phyloP scores from a whole-genome alignment of 2,888 invertebrate genomes.

The Patella ulyssiponensis region DNA sequence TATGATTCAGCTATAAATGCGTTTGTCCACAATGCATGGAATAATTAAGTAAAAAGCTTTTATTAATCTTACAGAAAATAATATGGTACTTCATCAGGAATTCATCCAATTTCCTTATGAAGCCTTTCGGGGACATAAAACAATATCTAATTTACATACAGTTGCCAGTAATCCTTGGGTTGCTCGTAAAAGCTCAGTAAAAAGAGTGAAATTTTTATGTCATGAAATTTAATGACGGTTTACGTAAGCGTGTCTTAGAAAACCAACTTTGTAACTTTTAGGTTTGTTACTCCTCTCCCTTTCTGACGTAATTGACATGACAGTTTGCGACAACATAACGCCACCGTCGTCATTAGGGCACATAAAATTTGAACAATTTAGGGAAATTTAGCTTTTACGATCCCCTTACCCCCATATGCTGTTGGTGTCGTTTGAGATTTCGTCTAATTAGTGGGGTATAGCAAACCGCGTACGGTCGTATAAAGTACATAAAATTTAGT shows the following conservation, averaged over 20 bases:
- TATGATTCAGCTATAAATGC: too few relatives aligned
- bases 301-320: conserved; percentile 12
- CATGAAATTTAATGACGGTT: conserved; percentile 3
- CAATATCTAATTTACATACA: conserved; percentile 11
- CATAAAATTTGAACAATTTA: conserved; percentile 4
- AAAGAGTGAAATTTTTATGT: conserved; percentile 13
- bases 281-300: neutral
- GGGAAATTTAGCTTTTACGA: conserved; percentile 3
- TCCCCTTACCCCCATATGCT: neutral
- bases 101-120: neutral
- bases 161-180: conserved; percentile 3
- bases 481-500: conserved; percentile 9
- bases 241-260: conserved; percentile 7
- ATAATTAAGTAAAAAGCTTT: conserved; percentile 11
- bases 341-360: conserved; percentile 8
- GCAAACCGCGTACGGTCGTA: neutral
- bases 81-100: conserved; percentile 4
- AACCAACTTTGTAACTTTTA: conserved; percentile 2
- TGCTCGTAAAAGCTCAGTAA: neutral
- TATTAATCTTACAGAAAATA: neutral
- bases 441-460: conserved; percentile 1
- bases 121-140: conserved; percentile 9
- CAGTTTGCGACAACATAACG: conserved; percentile 5
- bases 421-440: neutral
- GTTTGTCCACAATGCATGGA: neutral